Conservation (phyloP, 2,113 vertebrate species). For the Phyllostomus discolor region DNA sequence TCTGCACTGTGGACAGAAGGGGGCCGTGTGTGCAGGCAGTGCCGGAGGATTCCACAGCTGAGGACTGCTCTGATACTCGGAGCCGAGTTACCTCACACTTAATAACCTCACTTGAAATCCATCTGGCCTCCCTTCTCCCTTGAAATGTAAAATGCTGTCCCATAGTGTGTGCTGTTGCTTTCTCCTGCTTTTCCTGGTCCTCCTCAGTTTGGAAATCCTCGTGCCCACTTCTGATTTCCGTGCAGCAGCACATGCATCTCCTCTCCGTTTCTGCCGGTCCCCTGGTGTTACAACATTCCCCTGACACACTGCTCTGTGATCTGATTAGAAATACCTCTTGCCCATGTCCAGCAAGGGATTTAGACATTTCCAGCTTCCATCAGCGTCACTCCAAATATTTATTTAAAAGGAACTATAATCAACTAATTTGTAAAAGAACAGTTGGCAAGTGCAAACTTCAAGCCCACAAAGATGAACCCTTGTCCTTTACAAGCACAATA, state of each 20-base stretch:
- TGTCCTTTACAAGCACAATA: background rate
- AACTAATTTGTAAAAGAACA: background rate
- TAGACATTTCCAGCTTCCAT: background rate
- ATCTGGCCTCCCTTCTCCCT: background rate
- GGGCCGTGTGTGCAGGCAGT: background rate
- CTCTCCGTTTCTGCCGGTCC: background rate
- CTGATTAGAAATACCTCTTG: background rate
- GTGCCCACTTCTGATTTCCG: background rate
- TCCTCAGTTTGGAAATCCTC: background rate
- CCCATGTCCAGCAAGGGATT: background rate
- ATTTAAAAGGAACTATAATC: background rate
- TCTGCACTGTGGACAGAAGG: background rate
- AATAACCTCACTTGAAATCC: background rate
- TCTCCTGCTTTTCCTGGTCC: background rate
- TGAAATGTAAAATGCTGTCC: background rate
- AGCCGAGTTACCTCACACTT: background rate
- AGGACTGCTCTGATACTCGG: background rate
- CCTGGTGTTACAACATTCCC: background rate
- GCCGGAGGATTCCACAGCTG: background rate
- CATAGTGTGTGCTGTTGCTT: background rate
- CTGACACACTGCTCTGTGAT: background rate
- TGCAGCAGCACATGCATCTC: background rate
- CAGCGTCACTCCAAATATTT: background rate
- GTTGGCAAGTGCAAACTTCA: background rate
- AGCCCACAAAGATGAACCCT: background rate